phyloP scores from a whole-genome alignment of 2,888 invertebrate genomes.

The Clanis bilineata region DNA sequence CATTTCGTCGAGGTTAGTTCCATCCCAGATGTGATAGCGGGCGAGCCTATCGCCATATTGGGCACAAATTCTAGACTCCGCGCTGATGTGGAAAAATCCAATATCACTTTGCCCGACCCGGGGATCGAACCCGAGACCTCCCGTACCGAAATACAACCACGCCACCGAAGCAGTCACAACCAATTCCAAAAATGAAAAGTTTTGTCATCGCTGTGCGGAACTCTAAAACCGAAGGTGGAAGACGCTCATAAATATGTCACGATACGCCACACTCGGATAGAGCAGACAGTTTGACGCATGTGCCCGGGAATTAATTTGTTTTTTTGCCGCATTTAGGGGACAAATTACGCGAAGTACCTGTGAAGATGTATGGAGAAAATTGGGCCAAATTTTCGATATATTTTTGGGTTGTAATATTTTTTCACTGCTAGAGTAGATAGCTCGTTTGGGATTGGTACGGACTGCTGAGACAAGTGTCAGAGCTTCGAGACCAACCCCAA shows the following conservation, averaged over 20 bases:
- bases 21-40: too few species aligned
- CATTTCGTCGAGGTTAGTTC: too few species aligned
- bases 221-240: conserved; percentile 40
- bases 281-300: conserved; percentile 59
- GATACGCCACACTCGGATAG: conserved; percentile 36
- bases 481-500: too few species aligned
- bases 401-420: neutral
- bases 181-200: neutral
- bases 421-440: neutral
- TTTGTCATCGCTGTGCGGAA: conserved; percentile 17
- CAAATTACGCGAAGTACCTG: conserved; percentile 8
- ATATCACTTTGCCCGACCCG: too few species aligned
- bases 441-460: too few species aligned
- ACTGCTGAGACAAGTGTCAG: too few species aligned
- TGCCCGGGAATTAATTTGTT: conserved; percentile 56
- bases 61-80: too few species aligned
- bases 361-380: neutral
- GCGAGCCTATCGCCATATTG: too few species aligned
- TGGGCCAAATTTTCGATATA: neutral
- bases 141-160: too few species aligned
- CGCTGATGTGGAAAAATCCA: too few species aligned
- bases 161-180: neutral
- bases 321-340: conserved; percentile 18
- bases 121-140: too few species aligned
- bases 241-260: conserved; percentile 19